phyloP scores from a whole-genome alignment of 2,797 vertebrate species.

The Squalus acanthias region DNA sequence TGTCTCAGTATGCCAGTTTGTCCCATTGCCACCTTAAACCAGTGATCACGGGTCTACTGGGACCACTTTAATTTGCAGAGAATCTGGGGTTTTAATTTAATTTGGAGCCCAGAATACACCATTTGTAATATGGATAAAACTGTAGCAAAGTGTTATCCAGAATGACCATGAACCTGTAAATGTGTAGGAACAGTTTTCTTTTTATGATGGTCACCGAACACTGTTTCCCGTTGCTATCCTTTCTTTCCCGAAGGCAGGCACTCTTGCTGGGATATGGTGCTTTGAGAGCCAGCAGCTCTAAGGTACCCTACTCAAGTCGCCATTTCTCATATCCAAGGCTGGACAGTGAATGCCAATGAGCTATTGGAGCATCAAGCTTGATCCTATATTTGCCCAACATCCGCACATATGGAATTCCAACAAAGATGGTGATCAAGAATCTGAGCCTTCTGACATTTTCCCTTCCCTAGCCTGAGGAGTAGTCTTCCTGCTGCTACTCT shows the following conservation, averaged over 20 bases:
- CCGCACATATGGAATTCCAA: neutral
- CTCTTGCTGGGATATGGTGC: neutral
- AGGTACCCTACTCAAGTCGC: neutral
- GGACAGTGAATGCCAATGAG: neutral
- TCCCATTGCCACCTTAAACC: neutral
- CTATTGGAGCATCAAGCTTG: neutral
- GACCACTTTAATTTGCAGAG: neutral
- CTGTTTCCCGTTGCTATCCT: neutral
- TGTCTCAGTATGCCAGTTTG: neutral
- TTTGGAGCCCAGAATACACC: neutral
- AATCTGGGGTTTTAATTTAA: neutral
- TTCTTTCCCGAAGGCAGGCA: neutral
- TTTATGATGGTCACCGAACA: neutral
- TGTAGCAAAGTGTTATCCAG: neutral
- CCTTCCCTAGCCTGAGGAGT: neutral
- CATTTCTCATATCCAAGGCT: neutral
- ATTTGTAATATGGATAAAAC: neutral
- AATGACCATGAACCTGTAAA: neutral
- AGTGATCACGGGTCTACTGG: neutral
- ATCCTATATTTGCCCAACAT: neutral
- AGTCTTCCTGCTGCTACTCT: neutral
- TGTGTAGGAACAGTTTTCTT: neutral
- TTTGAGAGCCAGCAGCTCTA: neutral
- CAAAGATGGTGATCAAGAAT: neutral
- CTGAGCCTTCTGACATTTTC: neutral